Evolutionary conservation across 2,113 vertebrate genomes (phyloP).

Genomic region (Vulpes ferrilata): DNA sequence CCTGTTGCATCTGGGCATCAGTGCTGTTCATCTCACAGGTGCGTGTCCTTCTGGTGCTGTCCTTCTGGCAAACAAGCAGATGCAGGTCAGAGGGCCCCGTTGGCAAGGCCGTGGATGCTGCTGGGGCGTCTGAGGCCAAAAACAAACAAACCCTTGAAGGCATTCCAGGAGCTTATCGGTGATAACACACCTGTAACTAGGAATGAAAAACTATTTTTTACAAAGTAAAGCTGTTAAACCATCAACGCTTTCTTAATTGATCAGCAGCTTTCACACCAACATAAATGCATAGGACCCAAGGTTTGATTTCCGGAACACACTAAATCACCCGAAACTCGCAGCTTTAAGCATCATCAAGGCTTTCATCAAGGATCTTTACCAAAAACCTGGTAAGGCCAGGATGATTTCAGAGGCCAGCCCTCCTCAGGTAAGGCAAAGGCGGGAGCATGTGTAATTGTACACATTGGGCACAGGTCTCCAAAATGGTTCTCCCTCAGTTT

Average conservation of each 20-base stretch:
- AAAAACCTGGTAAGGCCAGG: neutral
- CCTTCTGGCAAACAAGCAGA: neutral
- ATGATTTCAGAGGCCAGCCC: neutral
- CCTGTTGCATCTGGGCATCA: neutral
- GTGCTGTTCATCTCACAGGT: neutral
- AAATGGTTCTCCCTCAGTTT: neutral
- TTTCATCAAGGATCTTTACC: neutral
- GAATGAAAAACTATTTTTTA: neutral
- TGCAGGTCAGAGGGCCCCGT: neutral
- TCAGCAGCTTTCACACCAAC: neutral
- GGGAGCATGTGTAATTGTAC: neutral
- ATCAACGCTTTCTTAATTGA: neutral
- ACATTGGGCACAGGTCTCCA: neutral
- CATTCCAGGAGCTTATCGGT: neutral
- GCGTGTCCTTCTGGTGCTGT: neutral
- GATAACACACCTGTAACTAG: neutral
- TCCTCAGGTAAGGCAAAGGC: neutral
- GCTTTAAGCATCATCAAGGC: neutral
- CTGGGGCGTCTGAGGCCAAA: neutral
- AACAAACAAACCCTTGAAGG: neutral
- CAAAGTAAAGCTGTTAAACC: neutral
- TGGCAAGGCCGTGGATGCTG: fast-evolving
- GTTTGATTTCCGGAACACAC: neutral
- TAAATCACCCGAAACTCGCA: neutral
- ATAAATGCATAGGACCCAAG: neutral